Evolutionary conservation across 2,888 invertebrate genomes (phyloP), one percentile per base, ranked within the genome.

Genomic region (Philereme vetulata): DNA sequence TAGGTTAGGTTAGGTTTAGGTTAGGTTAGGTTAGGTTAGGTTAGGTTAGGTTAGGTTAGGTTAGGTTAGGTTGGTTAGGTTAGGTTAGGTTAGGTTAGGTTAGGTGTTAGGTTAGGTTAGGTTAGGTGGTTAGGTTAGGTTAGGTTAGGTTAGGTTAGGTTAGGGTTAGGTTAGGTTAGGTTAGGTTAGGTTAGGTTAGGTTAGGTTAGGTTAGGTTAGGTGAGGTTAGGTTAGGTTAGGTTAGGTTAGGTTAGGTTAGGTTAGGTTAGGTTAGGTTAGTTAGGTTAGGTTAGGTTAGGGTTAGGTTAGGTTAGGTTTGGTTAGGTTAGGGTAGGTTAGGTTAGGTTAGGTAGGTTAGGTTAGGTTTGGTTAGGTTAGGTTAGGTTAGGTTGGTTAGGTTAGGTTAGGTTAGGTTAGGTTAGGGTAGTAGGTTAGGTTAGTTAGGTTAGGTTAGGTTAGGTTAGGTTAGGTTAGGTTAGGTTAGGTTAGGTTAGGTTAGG

Each of bases 391-490:
- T n/a, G n/a, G n/a, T n/a, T n/a, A n/a, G n/a, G n/a, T n/a, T n/a
- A n/a, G n/a, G n/a, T n/a, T n/a, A n/a, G n/a, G n/a, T n/a, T n/a
- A n/a, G n/a, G n/a, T n/a, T n/a, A n/a, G n/a, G n/a, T n/a, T n/a
- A n/a, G n/a, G n/a, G n/a, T n/a, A n/a, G n/a, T n/a, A n/a, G n/a
- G n/a, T n/a, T n/a, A n/a, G 62, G 65, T n/a, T n/a, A n/a, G 61
- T 62, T 65, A 65, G 61, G 65, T 62, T 65, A 60, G 60, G 62
- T 62, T 62, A 62, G 65, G 60, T 65, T 62, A 65, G 65, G 64
- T 65, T 62, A 65, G 62, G 65, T 65, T 65, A 65, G 61, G 65
- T 65, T 62, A 61, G 62, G 65, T 65, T 65, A 62, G 65, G 65
- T 61, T 62, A 59, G 63, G 59, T 53, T 53, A 53, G 53, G 58